Evolutionary conservation across 2,888 invertebrate species (phyloP), one percentile per base, ranked within the genome.

Genomic region (Hybos culiciformis): DNA sequence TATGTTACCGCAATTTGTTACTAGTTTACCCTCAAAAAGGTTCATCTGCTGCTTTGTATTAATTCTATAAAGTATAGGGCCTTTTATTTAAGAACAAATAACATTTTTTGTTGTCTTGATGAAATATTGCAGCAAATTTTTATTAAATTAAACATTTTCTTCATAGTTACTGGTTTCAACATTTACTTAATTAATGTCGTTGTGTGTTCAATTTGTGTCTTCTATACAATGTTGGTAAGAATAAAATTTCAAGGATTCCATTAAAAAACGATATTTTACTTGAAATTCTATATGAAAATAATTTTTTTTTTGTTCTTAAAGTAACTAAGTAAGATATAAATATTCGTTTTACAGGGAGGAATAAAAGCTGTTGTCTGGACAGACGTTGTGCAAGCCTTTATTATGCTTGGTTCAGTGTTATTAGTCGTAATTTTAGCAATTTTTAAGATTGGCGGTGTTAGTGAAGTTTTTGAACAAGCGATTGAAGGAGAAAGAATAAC

Each of bases 191-290:
- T 75, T 19, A 71, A 74, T 41, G 48, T 66, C 2, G 59, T 73
- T 7, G 70, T 73, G 4, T 71, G 71, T 37, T 49, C 66, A 12
- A 69, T 75, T 14, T 75, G 74, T 53, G 68, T 72, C 12, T 70
- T 75, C 54, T 76, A 76, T 55, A 76, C 75, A 1, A 70, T 73
- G 53, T 54, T 74, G 53, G 73, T 74, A 60, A 66, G 71, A n/a
- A 24, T 6, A 36, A 20, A 36, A 4, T 5, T 11, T 33, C n/a
- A n/a, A n/a, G n/a, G n/a, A n/a, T n/a, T n/a, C n/a, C 11, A 33
- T 33, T 33, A 36, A 20, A 36, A 36, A 20, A 20, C 4, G 4
- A n/a, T n/a, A n/a, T 17, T 11, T 19, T 7, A 15, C 2, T 31
- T 12, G 14, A 7, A 12, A 2, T n/a, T n/a, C 31, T 2, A 26